Percentiles rank a stretch among this genome's conserved stretches.
Conservation (phyloP, 2,888 invertebrate genomes). For the Rhagophthalmus giganteus region DNA sequence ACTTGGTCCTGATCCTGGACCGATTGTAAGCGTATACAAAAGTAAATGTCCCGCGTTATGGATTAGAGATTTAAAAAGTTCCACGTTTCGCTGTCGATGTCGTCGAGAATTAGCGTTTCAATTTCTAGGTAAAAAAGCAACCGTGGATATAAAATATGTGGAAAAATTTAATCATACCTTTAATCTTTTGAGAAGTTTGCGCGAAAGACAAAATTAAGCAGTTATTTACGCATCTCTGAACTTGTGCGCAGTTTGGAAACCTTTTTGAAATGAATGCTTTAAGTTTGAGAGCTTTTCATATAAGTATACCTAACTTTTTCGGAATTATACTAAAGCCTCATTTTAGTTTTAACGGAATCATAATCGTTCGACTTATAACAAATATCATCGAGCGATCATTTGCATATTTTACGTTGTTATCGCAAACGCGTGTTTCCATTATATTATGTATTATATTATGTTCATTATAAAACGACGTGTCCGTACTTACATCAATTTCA, state of each 20-base stretch:
- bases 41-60: constrained; percentile 15
- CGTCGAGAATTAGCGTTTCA: too few species aligned
- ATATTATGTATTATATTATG: too few species aligned
- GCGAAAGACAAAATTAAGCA: too few species aligned
- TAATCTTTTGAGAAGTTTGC: background rate
- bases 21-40: constrained; percentile 20
- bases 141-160: too few species aligned
- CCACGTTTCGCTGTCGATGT: too few species aligned
- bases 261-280: background rate
- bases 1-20: constrained; percentile 22
- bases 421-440: too few species aligned
- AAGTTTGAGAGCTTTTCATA: background rate
- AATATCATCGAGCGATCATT: background rate
- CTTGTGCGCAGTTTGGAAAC: background rate
- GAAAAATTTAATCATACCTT: background rate
- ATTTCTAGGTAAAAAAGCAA: too few species aligned
- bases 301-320: background rate
- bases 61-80: constrained; percentile 23
- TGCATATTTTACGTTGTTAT: background rate
- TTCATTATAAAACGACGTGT: too few species aligned
- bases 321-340: background rate
- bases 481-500: too few species aligned
- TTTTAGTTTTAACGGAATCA: background rate
- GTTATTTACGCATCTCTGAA: background rate
- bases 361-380: background rate